phyloP scores from a whole-genome alignment of 2,113 vertebrate species.

The Sceloporus tristichus region DNA sequence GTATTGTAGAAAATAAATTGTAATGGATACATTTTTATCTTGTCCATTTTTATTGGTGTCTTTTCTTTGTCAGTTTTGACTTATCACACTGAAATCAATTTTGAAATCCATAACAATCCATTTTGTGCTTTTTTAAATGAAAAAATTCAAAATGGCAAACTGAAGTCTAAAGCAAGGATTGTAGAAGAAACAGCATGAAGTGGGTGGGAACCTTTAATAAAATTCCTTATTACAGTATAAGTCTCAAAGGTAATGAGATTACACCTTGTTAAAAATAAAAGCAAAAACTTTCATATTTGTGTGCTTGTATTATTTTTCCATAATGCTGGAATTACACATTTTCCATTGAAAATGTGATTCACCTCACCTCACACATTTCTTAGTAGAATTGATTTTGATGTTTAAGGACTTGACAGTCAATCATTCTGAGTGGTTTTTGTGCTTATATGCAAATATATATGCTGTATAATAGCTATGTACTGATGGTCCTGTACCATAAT shows the following conservation, averaged over 20 bases:
- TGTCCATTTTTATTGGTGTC: slow-evolving; percentile 63
- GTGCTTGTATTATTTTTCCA: slow-evolving; percentile 3
- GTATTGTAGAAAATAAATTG: slow-evolving; percentile 88
- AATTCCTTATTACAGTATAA: background rate
- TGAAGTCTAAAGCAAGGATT: background rate
- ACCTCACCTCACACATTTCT: no score
- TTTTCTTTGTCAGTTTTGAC: slow-evolving; percentile 31
- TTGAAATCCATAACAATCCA: background rate
- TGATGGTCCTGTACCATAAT: background rate
- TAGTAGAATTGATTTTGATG: no score
- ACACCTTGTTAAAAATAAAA: background rate
- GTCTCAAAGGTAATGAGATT: slow-evolving; percentile 3
- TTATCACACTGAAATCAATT: slow-evolving; percentile 35
- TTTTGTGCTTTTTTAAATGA: background rate
- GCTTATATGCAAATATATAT: background rate
- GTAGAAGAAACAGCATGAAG: slow-evolving; percentile 8
- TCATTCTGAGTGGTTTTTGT: background rate
- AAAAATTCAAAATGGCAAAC: background rate
- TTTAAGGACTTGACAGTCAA: background rate
- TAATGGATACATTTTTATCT: slow-evolving; percentile 79
- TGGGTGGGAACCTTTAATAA: background rate
- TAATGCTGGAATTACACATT: background rate
- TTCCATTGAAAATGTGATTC: background rate
- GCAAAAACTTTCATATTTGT: background rate
- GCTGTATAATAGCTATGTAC: background rate